A percentile compares a stretch with the other conserved stretches of the same genome.
phyloP scores from a whole-genome alignment of 2,113 vertebrate species.

The Zosterops borbonicus region DNA sequence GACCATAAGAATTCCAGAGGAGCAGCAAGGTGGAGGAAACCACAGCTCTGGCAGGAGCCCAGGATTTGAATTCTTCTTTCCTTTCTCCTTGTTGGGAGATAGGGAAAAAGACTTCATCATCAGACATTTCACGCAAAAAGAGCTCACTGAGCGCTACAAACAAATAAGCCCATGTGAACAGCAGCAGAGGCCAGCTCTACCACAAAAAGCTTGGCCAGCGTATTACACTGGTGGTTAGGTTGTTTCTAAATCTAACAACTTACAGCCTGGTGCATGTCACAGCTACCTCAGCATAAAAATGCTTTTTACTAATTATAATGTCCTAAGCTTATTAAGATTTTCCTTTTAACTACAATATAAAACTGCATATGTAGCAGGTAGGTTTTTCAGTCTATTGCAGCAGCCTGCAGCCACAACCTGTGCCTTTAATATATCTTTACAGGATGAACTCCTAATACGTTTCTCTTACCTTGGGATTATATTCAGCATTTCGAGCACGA shows the following conservation, averaged over 20 bases:
- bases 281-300: background rate
- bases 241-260: background rate
- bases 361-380: background rate
- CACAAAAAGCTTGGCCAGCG: background rate
- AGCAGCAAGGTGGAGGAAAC: background rate
- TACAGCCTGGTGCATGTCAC: background rate
- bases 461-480: constrained; percentile 94
- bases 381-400: background rate
- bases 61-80: background rate
- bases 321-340: background rate
- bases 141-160: background rate
- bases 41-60: background rate
- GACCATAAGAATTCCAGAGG: background rate
- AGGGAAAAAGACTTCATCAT: background rate
- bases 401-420: background rate
- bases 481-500: constrained; percentile 98
- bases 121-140: background rate
- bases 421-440: background rate
- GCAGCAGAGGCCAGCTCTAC: background rate
- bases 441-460: background rate
- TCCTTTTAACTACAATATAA: background rate
- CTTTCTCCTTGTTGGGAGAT: background rate
- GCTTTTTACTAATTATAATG: background rate
- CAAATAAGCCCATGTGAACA: background rate
- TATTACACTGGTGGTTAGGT: background rate